phyloP scores from a whole-genome alignment of 1,140 invertebrate genomes.

The Samia ricini region DNA sequence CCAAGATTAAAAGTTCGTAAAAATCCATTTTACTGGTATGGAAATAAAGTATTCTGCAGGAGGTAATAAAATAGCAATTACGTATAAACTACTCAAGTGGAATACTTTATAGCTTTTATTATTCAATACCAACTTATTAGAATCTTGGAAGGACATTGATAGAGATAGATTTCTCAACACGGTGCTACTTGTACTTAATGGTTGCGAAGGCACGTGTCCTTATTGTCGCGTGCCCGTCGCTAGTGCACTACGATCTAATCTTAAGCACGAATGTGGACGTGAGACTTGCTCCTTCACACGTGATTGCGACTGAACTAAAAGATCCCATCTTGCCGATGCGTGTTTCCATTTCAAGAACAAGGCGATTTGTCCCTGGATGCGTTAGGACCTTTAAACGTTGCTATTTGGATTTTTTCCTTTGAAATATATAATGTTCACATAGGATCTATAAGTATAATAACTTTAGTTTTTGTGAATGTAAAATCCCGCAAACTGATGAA shows the following conservation, averaged over 20 bases:
- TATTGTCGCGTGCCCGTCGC: conserved; percentile 64
- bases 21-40: not conserved
- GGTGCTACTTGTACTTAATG: conserved; percentile 13
- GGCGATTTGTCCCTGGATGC: conserved; percentile 30
- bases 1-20: not conserved
- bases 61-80: not conserved
- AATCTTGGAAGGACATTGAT: not conserved
- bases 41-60: not conserved
- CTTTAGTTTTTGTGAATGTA: too few species aligned
- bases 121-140: not conserved
- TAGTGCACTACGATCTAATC: conserved; percentile 57
- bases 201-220: conserved; percentile 47
- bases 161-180: conserved; percentile 6
- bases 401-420: not conserved
- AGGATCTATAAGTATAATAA: too few species aligned
- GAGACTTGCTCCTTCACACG: conserved; percentile 68
- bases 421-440: not conserved
- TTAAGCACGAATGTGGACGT: conserved; percentile 60
- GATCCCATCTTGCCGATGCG: conserved; percentile 62
- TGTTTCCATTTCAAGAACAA: conserved; percentile 32
- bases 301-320: conserved; percentile 51
- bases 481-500: too few species aligned
- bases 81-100: not conserved
- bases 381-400: not conserved
- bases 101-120: not conserved